Evolutionary conservation across 2,888 invertebrate genomes (phyloP).

Genomic region (Ectemnius cavifrons): DNA sequence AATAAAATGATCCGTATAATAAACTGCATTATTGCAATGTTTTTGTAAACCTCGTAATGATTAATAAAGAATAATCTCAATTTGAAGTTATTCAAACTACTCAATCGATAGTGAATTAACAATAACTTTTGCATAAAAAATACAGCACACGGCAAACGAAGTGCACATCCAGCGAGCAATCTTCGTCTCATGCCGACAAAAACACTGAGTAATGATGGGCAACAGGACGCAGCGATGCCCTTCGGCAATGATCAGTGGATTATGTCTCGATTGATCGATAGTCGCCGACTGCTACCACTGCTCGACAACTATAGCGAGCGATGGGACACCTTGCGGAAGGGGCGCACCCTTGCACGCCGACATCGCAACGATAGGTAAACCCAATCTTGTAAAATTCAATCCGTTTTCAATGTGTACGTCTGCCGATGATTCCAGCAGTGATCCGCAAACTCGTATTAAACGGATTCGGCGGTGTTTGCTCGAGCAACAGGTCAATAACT

Average conservation of each 20-base stretch:
- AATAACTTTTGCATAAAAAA: conserved; percentile 44
- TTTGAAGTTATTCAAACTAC: too few species aligned
- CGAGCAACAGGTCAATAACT: too few species aligned
- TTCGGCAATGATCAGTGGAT: conserved; percentile 53
- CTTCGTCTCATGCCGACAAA: conserved; percentile 35
- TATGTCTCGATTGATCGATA: conserved; percentile 58
- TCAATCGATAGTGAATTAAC: too few species aligned
- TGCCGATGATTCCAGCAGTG: too few species aligned
- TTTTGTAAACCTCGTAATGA: too few species aligned
- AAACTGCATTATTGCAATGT: too few species aligned
- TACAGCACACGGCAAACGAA: conserved; percentile 84
- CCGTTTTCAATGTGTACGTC: too few species aligned
- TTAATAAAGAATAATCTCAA: too few species aligned
- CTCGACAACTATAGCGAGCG: conserved; percentile 45
- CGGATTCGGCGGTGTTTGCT: too few species aligned
- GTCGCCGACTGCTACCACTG: conserved; percentile 49
- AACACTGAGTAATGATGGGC: conserved; percentile 25
- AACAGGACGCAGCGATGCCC: conserved; percentile 31
- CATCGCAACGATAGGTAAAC: conserved; percentile 35
- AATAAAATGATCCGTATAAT: too few species aligned
- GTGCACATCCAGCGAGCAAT: conserved; percentile 51
- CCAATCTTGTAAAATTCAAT: neutral
- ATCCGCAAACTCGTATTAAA: too few species aligned
- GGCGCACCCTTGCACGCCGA: conserved; percentile 33
- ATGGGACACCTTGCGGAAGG: conserved; percentile 48